Base-by-base conservation (phyloP, 2,113 vertebrate species). In the Elephas maximus region DNA sequence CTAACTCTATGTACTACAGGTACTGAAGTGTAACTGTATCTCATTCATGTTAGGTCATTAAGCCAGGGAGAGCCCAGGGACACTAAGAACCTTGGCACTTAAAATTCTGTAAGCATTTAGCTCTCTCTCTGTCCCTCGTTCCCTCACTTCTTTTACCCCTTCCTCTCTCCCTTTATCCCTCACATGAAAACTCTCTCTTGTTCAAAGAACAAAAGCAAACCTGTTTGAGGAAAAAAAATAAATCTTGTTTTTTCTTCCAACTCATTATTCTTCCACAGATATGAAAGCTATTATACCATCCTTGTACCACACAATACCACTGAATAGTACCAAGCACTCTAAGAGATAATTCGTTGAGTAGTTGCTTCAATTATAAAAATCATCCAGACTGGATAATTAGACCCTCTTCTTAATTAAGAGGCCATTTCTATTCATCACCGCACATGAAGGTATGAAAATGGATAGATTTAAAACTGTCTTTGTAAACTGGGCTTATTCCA, bases 1-100 rank as follows among this genome's bases (percentile, higher is more conserved):
- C 69, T 45, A 63, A 37, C 60, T 79, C 79, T 95, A 87, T 83
- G 95, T 96, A 94, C 95, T 37, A 45, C 86, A 97, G 51, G 93
- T 69, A 69, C 77, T 78, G 76, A 89, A 97, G 88, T 1, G 0
- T 78, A 96, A 89, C 87, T 30, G 45, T 77, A 28, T 78, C 53
- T 94, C 93, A 89, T 90, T 84, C 57, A 51, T 9, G 73, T 82
- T 86, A 88, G 85, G 11, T 88, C 69, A 80, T 86, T 89, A 73
- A 60, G 8, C 18, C 79, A 84, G 79, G 30, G 9, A 74, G 84
- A 4, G 2, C 53, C 76, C 81, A 91, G 81, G 30, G 44, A 67
- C 78, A 69, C 14, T 86, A 57, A 65, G 60, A 80, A 51, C 51
- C 63, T 89, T 82, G 86, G 74, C 82, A 78, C 78, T 91, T 74